phyloP scores from a whole-genome alignment of 2,888 invertebrate species.

The Drosophila limbata region DNA sequence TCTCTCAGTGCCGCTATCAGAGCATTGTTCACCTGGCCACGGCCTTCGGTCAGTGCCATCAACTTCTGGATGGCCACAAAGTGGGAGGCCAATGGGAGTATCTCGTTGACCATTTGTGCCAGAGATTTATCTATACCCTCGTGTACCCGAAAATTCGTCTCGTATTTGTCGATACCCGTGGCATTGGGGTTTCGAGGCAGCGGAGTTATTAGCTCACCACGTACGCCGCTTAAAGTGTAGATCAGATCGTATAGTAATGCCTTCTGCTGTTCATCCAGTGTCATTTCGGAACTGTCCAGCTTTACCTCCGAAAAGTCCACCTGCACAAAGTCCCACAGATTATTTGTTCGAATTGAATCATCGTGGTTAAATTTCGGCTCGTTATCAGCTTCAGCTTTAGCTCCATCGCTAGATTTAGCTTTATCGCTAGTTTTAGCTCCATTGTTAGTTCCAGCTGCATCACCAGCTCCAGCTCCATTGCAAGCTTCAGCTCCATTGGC shows the following conservation, averaged over 20 bases:
- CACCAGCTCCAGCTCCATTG: not conserved
- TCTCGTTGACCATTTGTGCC: constrained; percentile 84
- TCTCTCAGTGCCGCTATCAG: constrained; percentile 93
- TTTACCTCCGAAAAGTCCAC: not conserved
- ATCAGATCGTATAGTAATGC: constrained; percentile 1
- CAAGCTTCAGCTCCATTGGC: not conserved
- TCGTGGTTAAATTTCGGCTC: not conserved
- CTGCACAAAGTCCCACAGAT: constrained; percentile 4
- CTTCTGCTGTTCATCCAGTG: not conserved
- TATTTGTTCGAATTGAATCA: not conserved
- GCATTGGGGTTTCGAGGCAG: not conserved
- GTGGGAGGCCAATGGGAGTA: constrained; percentile 94
- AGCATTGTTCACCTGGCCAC: constrained; percentile 97
- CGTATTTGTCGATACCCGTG: not conserved
- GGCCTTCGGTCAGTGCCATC: constrained; percentile 86
- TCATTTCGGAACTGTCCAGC: not conserved
- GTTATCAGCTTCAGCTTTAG: not conserved
- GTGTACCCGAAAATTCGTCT: constrained; percentile 89
- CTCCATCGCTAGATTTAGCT: not conserved
- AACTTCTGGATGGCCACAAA: constrained; percentile 95
- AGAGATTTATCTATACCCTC: constrained; percentile 91
- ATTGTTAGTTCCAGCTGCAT: not conserved
- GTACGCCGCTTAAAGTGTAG: constrained; percentile 1
- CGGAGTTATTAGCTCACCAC: not conserved
- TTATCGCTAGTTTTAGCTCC: not conserved